Evolutionary conservation across 2,888 invertebrate genomes (phyloP), one percentile per base, ranked within the genome.

Genomic region (Thera britannica): DNA sequence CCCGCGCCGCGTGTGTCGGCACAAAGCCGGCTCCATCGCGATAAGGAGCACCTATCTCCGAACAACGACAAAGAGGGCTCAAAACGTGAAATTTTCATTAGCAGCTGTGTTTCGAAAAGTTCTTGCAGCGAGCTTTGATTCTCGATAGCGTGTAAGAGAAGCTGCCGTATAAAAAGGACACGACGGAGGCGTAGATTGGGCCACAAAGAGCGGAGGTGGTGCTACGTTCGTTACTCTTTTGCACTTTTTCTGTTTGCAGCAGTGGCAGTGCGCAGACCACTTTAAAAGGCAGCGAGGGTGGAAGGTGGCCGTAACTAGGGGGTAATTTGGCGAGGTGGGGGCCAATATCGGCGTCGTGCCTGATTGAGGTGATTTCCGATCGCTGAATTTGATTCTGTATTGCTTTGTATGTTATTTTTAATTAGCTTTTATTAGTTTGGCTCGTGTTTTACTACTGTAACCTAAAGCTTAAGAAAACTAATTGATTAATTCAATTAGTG

Each of bases 191-290:
- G 87, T 83, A 93, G 93, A 92, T 92, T 92, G 92, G 90, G 90
- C 92, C 92, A 93, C 93, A 93, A 93, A 93, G 93, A 92, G 92
- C 87, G 82, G 90, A 93, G 93, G 92, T 91, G 91, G 90, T 91
- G 87, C 89, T 84, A 83, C 86, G 87, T 83, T 84, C 87, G 84
- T 84, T 84, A 80, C 86, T 87, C 88, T 92, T 92, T 92, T 92
- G 86, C 87, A 89, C 87, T 93, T 92, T 93, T 93, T 92, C 88
- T 90, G 88, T 91, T 91, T 91, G 89, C 89, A 90, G 88, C 92
- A 90, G 90, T 90, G 88, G 90, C 89, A 91, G 89, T 90, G 89
- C 90, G 85, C 90, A 92, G 92, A 93, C 93, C 94, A 92, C 94
- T 93, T 93, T 92, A 93, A 93, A 91, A 92, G 90, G 92, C 89